Percentiles rank a stretch among this genome's conserved stretches.
Evolutionary conservation across 2,113 vertebrate genomes (phyloP).

Genomic region (Alligator sinensis): DNA sequence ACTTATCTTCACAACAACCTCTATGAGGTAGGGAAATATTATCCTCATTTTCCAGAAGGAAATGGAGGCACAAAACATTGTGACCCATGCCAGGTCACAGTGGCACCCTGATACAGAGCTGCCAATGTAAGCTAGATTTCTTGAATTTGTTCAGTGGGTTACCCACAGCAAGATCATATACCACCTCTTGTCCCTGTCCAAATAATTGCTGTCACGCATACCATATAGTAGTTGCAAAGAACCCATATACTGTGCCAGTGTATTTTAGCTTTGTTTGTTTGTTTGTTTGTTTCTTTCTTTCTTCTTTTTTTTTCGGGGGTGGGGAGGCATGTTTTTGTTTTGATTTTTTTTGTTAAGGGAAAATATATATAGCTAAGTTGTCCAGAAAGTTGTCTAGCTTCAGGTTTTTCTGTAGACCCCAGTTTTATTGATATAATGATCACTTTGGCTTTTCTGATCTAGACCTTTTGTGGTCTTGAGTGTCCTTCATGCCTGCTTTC

Average conservation of each 20-base stretch:
- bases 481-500: not conserved
- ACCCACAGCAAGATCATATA: not conserved
- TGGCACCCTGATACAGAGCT: not conserved
- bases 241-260: not conserved
- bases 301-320: no score
- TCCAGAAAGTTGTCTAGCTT: not conserved
- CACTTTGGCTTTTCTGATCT: not conserved
- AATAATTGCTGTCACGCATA: not conserved
- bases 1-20: not conserved
- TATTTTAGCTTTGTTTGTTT: not conserved
- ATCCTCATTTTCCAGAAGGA: fast-evolving
- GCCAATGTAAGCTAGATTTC: not conserved
- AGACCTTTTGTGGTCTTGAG: not conserved
- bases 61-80: not conserved
- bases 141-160: not conserved
- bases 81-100: not conserved
- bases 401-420: not conserved
- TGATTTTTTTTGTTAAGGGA: not conserved
- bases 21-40: not conserved
- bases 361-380: not conserved
- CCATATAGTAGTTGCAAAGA: not conserved
- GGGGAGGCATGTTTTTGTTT: no score
- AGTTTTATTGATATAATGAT: not conserved
- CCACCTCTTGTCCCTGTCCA: not conserved
- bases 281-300: no score